Conservation (phyloP, 2,113 vertebrate species). For the Ciconia maguari region DNA sequence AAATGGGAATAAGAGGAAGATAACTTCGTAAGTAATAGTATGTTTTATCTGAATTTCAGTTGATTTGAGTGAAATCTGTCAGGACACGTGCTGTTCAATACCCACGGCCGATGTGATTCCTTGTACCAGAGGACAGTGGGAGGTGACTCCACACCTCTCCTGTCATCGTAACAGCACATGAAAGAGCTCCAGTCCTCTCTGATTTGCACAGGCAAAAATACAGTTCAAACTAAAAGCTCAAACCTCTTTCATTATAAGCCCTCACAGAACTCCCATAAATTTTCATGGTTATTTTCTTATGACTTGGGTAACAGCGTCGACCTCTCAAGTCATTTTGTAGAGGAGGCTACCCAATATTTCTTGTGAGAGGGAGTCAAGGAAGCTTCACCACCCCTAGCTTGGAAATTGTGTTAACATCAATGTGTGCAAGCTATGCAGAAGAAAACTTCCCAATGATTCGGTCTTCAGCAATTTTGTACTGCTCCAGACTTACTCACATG, state of each 20-base stretch:
- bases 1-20: not conserved
- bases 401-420: not conserved
- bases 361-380: not conserved
- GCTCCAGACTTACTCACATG: not conserved
- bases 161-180: not conserved
- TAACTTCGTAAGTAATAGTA: not conserved
- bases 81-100: not conserved
- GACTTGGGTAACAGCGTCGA: not conserved
- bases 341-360: not conserved
- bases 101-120: rapidly evolving
- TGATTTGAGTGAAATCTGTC: not conserved
- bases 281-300: not conserved
- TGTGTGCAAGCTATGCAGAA: not conserved
- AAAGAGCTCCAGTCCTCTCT: not conserved
- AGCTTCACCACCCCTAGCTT: not conserved
- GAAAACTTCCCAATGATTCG: not conserved
- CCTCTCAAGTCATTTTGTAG: not conserved
- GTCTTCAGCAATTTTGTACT: not conserved
- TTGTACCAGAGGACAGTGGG: not conserved
- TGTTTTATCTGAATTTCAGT: not conserved
- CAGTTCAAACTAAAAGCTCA: not conserved
- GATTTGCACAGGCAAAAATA: not conserved
- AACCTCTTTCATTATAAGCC: not conserved
- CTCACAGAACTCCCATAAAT: not conserved
- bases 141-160: not conserved